phyloP scores from a whole-genome alignment of 2,888 invertebrate species.

The Ornithoptera priamus region DNA sequence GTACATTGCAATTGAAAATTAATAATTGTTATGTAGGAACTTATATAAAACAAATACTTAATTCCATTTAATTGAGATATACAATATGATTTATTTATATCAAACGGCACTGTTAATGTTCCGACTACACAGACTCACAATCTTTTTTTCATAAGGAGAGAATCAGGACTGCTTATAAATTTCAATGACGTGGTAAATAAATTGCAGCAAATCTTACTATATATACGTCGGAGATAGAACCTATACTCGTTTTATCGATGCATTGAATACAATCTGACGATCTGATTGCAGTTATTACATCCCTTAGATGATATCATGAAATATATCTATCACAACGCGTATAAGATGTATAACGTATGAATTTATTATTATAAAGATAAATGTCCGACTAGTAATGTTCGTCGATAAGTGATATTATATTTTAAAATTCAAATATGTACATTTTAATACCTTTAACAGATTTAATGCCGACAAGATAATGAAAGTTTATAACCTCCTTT shows the following conservation, averaged over 20 bases:
- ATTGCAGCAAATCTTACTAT: slow-evolving; percentile 47
- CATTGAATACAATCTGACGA: slow-evolving; percentile 37
- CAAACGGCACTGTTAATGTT: too few relatives aligned
- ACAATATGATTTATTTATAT: too few relatives aligned
- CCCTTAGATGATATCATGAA: slow-evolving; percentile 38
- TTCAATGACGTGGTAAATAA: slow-evolving; percentile 46
- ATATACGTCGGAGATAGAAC: slow-evolving; percentile 55
- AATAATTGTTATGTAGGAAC: too few relatives aligned
- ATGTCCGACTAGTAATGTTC: not conserved
- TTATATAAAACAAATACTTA: too few relatives aligned
- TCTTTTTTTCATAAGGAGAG: too few relatives aligned
- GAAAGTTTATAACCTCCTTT: not conserved
- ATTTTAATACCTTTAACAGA: not conserved
- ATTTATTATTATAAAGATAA: not conserved
- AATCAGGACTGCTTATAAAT: not conserved
- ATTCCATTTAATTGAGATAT: too few relatives aligned
- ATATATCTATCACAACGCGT: slow-evolving; percentile 10
- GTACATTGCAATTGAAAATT: not conserved
- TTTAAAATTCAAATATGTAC: not conserved
- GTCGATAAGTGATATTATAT: not conserved
- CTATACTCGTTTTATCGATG: slow-evolving; percentile 42
- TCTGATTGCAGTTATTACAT: slow-evolving; percentile 30
- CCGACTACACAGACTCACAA: too few relatives aligned
- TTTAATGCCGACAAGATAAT: not conserved
- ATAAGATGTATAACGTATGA: not conserved